Evolutionary conservation across 2,888 invertebrate genomes (phyloP).

Genomic region (Crossocerus cetratus): DNA sequence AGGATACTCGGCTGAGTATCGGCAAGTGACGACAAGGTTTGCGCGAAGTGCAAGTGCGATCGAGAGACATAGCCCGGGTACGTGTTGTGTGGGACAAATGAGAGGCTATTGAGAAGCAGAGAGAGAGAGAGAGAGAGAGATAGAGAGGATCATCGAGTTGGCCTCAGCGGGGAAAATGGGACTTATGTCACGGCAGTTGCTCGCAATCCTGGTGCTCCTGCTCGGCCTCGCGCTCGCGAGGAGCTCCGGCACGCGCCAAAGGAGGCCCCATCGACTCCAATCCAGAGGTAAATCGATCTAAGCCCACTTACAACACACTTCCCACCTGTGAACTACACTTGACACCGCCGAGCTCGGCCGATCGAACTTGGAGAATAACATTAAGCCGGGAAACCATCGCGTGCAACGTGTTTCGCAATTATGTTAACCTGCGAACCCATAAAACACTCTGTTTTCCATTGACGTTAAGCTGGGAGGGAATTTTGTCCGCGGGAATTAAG

Average conservation of each 20-base stretch:
- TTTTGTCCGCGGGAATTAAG: too few species aligned
- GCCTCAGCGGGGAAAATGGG: constrained; percentile 45
- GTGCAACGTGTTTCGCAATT: too few species aligned
- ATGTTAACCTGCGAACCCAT: too few species aligned
- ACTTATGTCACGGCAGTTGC: constrained; percentile 49
- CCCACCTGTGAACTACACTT: background rate
- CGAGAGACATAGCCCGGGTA: constrained; percentile 5
- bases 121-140: constrained; percentile 9
- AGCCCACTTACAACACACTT: constrained; percentile 7
- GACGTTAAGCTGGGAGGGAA: too few species aligned
- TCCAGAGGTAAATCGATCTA: constrained; percentile 58
- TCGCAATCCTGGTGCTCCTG: constrained; percentile 54
- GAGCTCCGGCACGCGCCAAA: constrained; percentile 47
- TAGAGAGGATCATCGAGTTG: too few species aligned
- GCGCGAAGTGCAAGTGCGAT: constrained; percentile 11
- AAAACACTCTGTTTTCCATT: too few species aligned
- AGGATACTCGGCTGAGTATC: background rate
- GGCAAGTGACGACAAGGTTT: constrained; percentile 2
- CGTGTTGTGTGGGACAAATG: too few species aligned
- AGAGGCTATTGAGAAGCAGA: too few species aligned
- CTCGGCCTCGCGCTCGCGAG: constrained; percentile 44
- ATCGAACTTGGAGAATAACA: too few species aligned
- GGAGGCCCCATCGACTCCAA: constrained; percentile 41
- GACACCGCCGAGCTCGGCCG: too few species aligned
- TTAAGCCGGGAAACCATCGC: too few species aligned